These are phyloP conservation scores for Pimephales promelas DNA, from an alignment of 2,113 vertebrate species.

Conservation along the genomic window DNA sequence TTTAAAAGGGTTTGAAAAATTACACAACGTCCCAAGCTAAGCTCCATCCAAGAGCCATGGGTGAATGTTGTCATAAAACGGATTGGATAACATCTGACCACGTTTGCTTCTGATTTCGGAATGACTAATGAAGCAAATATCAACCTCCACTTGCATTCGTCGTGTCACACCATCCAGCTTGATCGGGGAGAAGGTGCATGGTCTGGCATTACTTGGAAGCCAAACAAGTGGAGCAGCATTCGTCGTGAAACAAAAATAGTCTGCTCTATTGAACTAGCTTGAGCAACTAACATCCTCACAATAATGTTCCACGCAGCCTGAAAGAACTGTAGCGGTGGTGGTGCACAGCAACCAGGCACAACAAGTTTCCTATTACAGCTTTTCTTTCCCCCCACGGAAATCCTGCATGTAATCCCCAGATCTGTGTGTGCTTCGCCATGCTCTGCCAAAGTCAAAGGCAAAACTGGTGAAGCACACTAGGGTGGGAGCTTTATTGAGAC, in stretches of 20 bases:
- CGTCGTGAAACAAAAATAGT: slow-evolving; percentile 55
- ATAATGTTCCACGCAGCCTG: slow-evolving; percentile 40
- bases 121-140: slow-evolving; percentile 13
- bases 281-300: slow-evolving; percentile 64
- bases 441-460: slow-evolving; percentile 75
- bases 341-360: slow-evolving; percentile 75
- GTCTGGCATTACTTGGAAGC: slow-evolving; percentile 12
- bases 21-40: slow-evolving; percentile 52
- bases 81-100: slow-evolving; percentile 16
- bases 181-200: neutral
- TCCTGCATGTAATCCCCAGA: slow-evolving; percentile 73
- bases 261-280: slow-evolving; percentile 63
- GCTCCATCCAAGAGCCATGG: slow-evolving; percentile 9
- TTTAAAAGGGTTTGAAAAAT: neutral
- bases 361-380: slow-evolving; percentile 75
- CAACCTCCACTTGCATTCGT: neutral
- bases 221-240: slow-evolving; percentile 8
- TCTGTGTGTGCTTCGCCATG: slow-evolving; percentile 69
- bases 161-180: neutral
- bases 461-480: slow-evolving; percentile 65
- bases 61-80: slow-evolving; percentile 14
- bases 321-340: slow-evolving; percentile 68
- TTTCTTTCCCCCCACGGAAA: slow-evolving; percentile 69
- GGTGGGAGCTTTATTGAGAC: slow-evolving; percentile 66
- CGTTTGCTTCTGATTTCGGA: slow-evolving; percentile 21